Percentiles rank a stretch among this genome's conserved stretches.
Evolutionary conservation across 92 coral and sea anemone genomes (phyloP).

Genomic region (Zoanthus solanderi): DNA sequence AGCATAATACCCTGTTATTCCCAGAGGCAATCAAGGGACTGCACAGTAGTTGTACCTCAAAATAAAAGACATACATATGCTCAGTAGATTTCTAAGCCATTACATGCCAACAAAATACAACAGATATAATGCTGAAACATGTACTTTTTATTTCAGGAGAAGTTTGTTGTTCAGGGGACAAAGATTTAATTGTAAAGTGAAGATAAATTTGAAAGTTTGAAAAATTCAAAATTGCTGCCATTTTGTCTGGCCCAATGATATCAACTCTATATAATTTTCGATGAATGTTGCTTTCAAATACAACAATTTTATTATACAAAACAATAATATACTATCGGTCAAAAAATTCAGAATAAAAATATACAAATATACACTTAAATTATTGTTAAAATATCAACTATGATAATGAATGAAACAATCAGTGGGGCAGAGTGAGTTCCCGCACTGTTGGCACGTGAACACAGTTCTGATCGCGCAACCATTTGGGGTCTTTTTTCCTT

Average conservation of each 20-base stretch:
- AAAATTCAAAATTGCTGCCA: not conserved
- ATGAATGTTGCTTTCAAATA: not conserved
- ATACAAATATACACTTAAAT: not conserved
- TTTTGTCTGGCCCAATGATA: not conserved
- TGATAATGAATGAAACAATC: not conserved
- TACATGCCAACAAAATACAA: not conserved
- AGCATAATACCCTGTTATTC: not conserved
- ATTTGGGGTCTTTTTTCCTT: not conserved
- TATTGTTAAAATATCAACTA: not conserved
- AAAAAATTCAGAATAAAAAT: not conserved
- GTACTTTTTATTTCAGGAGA: not conserved
- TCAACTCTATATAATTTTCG: not conserved
- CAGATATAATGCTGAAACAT: not conserved
- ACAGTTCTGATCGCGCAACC: not conserved
- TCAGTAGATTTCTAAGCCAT: constrained; percentile 10
- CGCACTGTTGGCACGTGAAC: not conserved
- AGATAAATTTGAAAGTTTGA: constrained; percentile 2
- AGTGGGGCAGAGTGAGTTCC: not conserved
- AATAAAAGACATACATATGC: not conserved
- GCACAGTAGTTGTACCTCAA: not conserved
- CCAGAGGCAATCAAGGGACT: not conserved
- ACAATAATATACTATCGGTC: not conserved
- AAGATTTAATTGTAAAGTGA: constrained; percentile 1
- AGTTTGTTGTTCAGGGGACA: not conserved
- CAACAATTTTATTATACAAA: not conserved